Evolutionary conservation across 2,113 vertebrate genomes (phyloP).

Genomic region (Anser brachyrhynchus): DNA sequence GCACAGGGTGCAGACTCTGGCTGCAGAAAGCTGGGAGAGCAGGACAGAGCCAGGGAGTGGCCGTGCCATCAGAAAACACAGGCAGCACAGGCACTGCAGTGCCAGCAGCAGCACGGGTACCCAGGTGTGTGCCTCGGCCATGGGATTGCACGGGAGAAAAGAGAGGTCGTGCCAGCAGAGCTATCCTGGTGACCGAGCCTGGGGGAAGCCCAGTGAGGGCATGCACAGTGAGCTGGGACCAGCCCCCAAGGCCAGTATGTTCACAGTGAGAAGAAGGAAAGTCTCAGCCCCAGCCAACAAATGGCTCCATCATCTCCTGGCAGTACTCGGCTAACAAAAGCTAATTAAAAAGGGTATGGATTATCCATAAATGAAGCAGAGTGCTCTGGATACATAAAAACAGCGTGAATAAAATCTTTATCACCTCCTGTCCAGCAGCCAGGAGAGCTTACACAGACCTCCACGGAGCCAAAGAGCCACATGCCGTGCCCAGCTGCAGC

Average conservation of each 20-base stretch:
- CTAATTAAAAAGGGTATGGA: neutral
- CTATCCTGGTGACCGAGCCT: too few relatives aligned
- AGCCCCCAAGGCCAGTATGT: rapidly evolving
- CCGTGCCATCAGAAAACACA: neutral
- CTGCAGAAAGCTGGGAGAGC: neutral
- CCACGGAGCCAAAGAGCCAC: neutral
- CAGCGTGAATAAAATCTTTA: neutral
- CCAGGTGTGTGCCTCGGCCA: neutral
- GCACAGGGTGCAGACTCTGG: neutral
- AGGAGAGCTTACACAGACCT: neutral
- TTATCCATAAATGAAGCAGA: neutral
- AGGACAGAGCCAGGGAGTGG: too few relatives aligned
- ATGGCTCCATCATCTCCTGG: neutral
- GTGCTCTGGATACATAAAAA: neutral
- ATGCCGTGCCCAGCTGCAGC: rapidly evolving
- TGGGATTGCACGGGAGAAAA: neutral
- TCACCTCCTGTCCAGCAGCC: neutral
- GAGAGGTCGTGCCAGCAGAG: neutral
- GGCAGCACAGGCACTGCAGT: neutral
- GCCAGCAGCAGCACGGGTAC: neutral
- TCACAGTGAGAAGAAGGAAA: neutral
- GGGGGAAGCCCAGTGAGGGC: neutral
- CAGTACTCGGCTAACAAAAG: neutral
- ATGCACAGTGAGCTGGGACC: rapidly evolving
- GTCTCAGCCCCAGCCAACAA: neutral